Evolutionary conservation across 1,140 invertebrate species (phyloP).

Genomic region (Grapholita molesta): DNA sequence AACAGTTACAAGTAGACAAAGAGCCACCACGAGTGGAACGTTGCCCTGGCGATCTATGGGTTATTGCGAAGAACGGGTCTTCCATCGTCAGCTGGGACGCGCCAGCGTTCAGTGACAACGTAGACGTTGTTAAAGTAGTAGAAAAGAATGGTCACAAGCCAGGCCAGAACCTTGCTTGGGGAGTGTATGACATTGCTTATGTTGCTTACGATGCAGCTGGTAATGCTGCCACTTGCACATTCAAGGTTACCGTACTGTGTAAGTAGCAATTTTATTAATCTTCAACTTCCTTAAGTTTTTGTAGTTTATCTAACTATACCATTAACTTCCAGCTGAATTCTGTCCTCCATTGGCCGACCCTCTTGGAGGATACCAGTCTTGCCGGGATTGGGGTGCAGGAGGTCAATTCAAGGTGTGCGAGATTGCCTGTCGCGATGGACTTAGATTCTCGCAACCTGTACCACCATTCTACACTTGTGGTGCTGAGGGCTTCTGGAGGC

Average conservation of each 20-base stretch:
- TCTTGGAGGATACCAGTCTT: constrained; percentile 92
- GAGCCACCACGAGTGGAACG: constrained; percentile 91
- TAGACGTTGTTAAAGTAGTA: constrained; percentile 87
- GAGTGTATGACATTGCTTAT: constrained; percentile 95
- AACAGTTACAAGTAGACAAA: constrained; percentile 91
- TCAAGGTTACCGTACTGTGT: constrained; percentile 95
- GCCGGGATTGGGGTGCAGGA: constrained; percentile 97
- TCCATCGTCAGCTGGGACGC: constrained; percentile 96
- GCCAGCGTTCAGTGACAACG: constrained; percentile 93
- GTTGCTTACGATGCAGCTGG: constrained; percentile 94
- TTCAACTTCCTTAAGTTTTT: not conserved
- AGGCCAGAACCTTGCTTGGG: constrained; percentile 95
- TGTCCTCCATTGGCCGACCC: constrained; percentile 93
- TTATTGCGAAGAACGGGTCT: constrained; percentile 94
- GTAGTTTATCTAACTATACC: not conserved
- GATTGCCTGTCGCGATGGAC: constrained; percentile 90
- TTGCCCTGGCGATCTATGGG: constrained; percentile 96
- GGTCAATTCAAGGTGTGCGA: constrained; percentile 97
- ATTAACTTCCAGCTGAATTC: constrained; percentile 85
- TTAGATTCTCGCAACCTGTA: constrained; percentile 93
- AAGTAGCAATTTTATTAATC: constrained; percentile 65
- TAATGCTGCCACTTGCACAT: constrained; percentile 94
- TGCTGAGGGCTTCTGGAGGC: constrained; percentile 97
- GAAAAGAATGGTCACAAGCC: constrained; percentile 93
- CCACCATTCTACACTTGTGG: constrained; percentile 98